Base-by-base conservation (phyloP, 1,140 invertebrate genomes). In the Plectrocnemia conspersa region DNA sequence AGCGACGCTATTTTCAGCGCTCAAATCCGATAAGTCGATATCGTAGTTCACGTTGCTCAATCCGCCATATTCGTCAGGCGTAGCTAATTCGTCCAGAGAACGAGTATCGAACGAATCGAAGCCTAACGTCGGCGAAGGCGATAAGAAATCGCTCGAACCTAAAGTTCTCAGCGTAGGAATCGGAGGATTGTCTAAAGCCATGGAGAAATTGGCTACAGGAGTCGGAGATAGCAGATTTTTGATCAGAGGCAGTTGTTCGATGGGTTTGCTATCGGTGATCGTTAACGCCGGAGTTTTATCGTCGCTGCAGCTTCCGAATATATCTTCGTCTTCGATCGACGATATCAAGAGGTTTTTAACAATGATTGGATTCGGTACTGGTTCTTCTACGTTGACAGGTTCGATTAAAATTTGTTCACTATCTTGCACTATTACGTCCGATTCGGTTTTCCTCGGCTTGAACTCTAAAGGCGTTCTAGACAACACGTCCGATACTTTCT, bases 41-140 rank as follows among this genome's bases (percentile, higher is more conserved):
- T 85, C 84, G 62, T 84, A 86, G 67, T 84, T 85, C 16, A 85
- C 79, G 63, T 81, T 81, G n/a, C 79, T 81, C 10, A 85, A 63
- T 1, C 79, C 80, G 4, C 65, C 74, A 48, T 74, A 72, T 22
- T 83, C 79, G 59, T 84, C 81, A 2, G 78, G 78, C 4, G 79
- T 81, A 24, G 76, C 67, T 36, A 75, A 55, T 41, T 82, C 77
- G 46, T 82, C 73, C 9, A 79, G 65, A 0, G 78, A 79, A 21
- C 74, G 67, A 0, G 78, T 73, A 58, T 80, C 77, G 40, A 79
- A 80, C 0, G 74, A 71, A 0, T 64, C 64, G 11, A 72, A 71
- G 42, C 66, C 70, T 25, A 74, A 73, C 1, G 79, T 66, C 0
- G 79, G 75, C 2, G 79, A 79, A 6, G 77, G 73, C 4, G 79